Conservation (phyloP, 1,140 invertebrate species). For the Pinna nobilis region DNA sequence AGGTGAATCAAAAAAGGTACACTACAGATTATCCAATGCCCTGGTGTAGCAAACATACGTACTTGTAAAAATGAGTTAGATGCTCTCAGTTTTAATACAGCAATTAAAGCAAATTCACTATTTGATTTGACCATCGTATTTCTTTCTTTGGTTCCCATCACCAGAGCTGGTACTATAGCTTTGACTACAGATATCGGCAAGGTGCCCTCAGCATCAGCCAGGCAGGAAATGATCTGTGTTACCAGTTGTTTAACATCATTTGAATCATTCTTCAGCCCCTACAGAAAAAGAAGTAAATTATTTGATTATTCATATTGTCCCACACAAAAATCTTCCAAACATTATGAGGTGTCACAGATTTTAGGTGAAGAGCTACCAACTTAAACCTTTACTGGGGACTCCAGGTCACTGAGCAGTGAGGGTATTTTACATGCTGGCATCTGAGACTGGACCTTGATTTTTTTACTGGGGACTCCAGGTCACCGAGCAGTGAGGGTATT, state of each 20-base stretch:
- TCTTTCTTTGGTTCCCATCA: constrained; percentile 98
- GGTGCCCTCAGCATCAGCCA: constrained; percentile 34
- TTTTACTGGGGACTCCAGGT: too few relatives aligned
- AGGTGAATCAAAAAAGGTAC: too few relatives aligned
- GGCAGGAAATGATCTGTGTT: constrained; percentile 85
- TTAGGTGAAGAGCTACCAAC: too few relatives aligned
- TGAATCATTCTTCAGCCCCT: constrained; percentile 94
- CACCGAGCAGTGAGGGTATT: too few relatives aligned
- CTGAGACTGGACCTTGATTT: too few relatives aligned
- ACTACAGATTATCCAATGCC: too few relatives aligned
- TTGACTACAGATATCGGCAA: constrained; percentile 82
- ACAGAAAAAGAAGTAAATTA: constrained; percentile 50
- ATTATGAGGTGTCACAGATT: too few relatives aligned
- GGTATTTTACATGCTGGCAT: too few relatives aligned
- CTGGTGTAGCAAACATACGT: constrained; percentile 37
- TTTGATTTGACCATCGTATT: constrained; percentile 95
- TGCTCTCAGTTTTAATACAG: constrained; percentile 86
- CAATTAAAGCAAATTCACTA: constrained; percentile 92
- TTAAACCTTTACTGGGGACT: too few relatives aligned
- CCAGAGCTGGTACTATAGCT: constrained; percentile 89
- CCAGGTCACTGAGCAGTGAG: too few relatives aligned
- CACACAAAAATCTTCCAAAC: not conserved
- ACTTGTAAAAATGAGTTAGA: constrained; percentile 87
- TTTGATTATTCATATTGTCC: not conserved
- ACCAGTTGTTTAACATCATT: constrained; percentile 97